phyloP scores from a whole-genome alignment of 2,113 vertebrate genomes.

The Nanorana parkeri region DNA sequence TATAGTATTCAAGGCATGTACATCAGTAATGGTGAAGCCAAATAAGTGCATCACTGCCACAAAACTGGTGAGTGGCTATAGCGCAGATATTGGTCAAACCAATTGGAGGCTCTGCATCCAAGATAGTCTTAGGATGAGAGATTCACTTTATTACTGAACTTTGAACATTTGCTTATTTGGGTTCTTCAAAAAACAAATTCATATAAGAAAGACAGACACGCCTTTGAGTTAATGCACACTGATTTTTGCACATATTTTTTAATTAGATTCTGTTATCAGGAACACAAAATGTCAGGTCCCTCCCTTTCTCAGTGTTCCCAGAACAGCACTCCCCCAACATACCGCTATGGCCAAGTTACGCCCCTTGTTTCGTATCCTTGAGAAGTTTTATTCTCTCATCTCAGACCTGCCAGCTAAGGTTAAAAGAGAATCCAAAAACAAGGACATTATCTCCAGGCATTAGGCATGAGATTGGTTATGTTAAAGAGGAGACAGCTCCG shows the following conservation, averaged over 20 bases:
- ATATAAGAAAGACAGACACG: neutral
- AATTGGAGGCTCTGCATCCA: no score
- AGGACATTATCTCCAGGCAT: neutral
- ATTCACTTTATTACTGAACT: no score
- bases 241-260: no score
- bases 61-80: no score
- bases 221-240: neutral
- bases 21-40: no score
- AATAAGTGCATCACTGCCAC: no score
- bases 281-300: neutral
- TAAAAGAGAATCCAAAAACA: neutral
- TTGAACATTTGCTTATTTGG: no score
- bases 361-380: constrained; percentile 45
- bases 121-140: no score
- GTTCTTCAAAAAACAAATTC: neutral
- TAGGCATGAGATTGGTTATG: neutral
- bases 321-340: constrained; percentile 37
- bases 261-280: no score
- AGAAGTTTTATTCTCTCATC: constrained; percentile 31
- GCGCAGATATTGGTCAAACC: no score
- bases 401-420: constrained; percentile 27
- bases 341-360: constrained; percentile 29
- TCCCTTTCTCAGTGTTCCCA: constrained; percentile 37
- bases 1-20: no score
- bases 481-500: neutral